Conservation (phyloP, 2,113 vertebrate species). For the Prionailurus bengalensis region DNA sequence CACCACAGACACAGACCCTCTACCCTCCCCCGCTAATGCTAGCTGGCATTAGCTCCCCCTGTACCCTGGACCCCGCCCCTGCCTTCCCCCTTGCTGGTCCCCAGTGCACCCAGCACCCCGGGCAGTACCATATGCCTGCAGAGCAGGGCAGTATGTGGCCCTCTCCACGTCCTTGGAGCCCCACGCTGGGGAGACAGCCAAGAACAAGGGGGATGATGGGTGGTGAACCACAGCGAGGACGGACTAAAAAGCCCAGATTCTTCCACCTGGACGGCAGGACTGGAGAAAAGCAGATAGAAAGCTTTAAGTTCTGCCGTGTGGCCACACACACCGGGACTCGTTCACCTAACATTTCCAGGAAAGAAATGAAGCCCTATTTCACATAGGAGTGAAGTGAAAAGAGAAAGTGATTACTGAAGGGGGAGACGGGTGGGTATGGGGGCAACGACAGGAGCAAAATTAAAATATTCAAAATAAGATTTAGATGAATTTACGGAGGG, state of each 20-base stretch:
- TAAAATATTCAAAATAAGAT: neutral
- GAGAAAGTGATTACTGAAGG: neutral
- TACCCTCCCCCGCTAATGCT: neutral
- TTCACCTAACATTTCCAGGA: neutral
- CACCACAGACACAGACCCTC: neutral
- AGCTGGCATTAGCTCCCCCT: neutral
- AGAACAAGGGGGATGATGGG: neutral
- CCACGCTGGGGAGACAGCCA: neutral
- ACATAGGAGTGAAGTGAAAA: neutral
- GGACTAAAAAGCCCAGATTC: neutral
- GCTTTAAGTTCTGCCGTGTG: neutral
- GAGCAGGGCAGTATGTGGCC: neutral
- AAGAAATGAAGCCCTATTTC: neutral
- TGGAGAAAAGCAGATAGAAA: neutral
- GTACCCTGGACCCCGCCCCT: neutral
- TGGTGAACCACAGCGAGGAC: neutral
- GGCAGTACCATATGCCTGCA: neutral
- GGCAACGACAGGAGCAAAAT: neutral
- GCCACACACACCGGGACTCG: neutral
- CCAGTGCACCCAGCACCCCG: neutral
- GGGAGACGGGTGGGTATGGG: too few relatives aligned
- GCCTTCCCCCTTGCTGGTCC: neutral
- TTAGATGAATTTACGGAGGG: neutral
- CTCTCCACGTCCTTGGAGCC: neutral
- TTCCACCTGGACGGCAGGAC: neutral